Conservation (phyloP, 2,888 invertebrate genomes). For the Campoplex nolae region DNA sequence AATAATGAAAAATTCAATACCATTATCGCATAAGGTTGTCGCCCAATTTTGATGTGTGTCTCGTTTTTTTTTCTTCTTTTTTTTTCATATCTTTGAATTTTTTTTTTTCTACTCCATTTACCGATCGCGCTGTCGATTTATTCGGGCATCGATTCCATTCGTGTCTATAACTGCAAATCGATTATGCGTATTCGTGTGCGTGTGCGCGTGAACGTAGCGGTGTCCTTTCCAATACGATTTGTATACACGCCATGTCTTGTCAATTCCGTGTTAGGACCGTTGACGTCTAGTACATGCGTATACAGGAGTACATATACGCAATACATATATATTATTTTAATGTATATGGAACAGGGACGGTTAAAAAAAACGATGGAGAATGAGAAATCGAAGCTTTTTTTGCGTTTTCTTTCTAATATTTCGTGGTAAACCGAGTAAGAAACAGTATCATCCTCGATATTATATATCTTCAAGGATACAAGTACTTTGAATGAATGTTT, state of each 20-base stretch:
- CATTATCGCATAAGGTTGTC: not conserved
- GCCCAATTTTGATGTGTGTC: not conserved
- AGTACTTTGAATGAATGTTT: not conserved
- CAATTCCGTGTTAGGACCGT: slow-evolving; percentile 1
- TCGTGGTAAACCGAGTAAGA: not conserved
- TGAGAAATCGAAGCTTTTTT: slow-evolving; percentile 7
- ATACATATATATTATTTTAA: not conserved
- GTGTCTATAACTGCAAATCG: slow-evolving; percentile 1
- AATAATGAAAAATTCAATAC: too few species aligned
- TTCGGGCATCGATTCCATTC: slow-evolving; percentile 52
- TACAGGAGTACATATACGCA: not conserved
- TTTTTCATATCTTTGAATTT: slow-evolving; percentile 37
- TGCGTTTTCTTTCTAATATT: not conserved
- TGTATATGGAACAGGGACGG: not conserved
- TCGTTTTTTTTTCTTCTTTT: slow-evolving; percentile 25
- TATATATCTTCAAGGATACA: not conserved
- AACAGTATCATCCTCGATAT: slow-evolving; percentile 10
- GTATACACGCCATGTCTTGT: not conserved
- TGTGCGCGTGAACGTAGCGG: not conserved
- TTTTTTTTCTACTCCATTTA: slow-evolving; percentile 36
- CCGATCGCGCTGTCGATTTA: slow-evolving; percentile 54
- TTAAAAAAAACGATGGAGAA: not conserved
- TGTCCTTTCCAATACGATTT: slow-evolving; percentile 9
- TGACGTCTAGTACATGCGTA: not conserved
- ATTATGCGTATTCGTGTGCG: not conserved